Evolutionary conservation across 1,140 invertebrate genomes (phyloP).

Genomic region (Drosophila pallidifrons): DNA sequence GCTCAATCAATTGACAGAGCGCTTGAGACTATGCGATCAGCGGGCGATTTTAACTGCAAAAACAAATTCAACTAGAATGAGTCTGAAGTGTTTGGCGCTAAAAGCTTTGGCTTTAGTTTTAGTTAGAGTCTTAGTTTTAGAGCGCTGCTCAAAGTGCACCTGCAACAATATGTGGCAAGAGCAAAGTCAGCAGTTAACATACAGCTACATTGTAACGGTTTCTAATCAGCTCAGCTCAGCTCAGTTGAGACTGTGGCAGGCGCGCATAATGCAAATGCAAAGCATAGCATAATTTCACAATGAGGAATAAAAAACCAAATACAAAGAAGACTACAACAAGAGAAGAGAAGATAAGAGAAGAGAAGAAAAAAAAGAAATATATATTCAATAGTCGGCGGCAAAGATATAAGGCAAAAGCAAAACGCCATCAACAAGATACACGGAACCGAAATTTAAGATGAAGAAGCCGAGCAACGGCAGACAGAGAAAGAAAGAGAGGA

Average conservation of each 20-base stretch:
- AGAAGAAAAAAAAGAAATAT: not conserved
- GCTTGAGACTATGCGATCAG: slow-evolving; percentile 25
- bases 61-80: not conserved
- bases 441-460: slow-evolving; percentile 82
- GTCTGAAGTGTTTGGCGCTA: slow-evolving; percentile 18
- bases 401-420: slow-evolving; percentile 81
- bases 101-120: slow-evolving; percentile 6
- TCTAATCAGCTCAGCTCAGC: slow-evolving; percentile 13
- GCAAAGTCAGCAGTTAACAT: slow-evolving; percentile 36
- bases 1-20: slow-evolving; percentile 57
- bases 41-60: slow-evolving; percentile 12
- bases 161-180: slow-evolving; percentile 27
- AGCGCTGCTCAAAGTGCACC: slow-evolving; percentile 57
- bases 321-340: slow-evolving; percentile 1
- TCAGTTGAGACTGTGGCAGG: slow-evolving; percentile 33
- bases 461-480: slow-evolving; percentile 61
- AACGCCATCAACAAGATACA: slow-evolving; percentile 82
- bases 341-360: no score
- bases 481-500: not conserved
- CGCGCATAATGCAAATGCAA: slow-evolving; percentile 66
- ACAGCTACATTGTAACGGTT: slow-evolving; percentile 55
- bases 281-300: slow-evolving; percentile 77
- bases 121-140: not conserved
- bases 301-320: slow-evolving; percentile 41
- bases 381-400: slow-evolving; percentile 69